Base-by-base conservation (phyloP, 1,140 invertebrate genomes). In the Drosophila cardini region DNA sequence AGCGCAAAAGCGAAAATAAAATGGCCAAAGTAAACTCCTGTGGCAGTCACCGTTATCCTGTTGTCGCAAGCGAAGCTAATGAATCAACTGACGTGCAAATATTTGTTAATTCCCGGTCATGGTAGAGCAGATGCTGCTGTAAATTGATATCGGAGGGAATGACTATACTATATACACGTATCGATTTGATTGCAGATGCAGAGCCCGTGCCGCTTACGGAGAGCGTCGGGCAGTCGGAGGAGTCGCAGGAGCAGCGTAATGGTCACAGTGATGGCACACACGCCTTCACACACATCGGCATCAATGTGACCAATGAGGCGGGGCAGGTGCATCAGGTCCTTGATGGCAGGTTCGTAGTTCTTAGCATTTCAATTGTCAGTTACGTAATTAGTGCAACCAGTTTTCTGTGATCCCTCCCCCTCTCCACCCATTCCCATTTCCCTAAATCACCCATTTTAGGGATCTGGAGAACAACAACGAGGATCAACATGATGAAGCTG, bases 291-390 rank as follows among this genome's bases (percentile, higher is more conserved):
- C 84, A 91, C 61, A 90, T 92, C 34, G 87, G 89, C 18, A 92
- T 92, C 52, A 92, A 92, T 87, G 90, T 92, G 79, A 92, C 91
- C 26, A 92, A 92, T 40, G 91, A 92, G 76, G 73, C 77, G 72
- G 91, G 91, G 1, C 91, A 92, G 58, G 84, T 91, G 52, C 82
- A 83, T 32, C 21, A 26, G 21, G 82, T 90, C 0, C 55, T 91
- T 2, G 89, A 91, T 18, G 91, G 89, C 72, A 91, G 90, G 90
- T 91, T 87, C 87, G 82, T 85, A 85, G 84, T 89, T 89, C 84
- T 90, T 38, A 64, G 55, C n/a, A 4, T 18, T 72, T 80, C 60
- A 62, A 65, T 77, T 85, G 80, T 78, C 85, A 80, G 74, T 89
- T 87, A 84, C 84, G 80, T 89, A 89, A 89, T 89, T 89, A 89